phyloP scores from a whole-genome alignment of 2,113 vertebrate genomes.

The Corythoichthys intestinalis region DNA sequence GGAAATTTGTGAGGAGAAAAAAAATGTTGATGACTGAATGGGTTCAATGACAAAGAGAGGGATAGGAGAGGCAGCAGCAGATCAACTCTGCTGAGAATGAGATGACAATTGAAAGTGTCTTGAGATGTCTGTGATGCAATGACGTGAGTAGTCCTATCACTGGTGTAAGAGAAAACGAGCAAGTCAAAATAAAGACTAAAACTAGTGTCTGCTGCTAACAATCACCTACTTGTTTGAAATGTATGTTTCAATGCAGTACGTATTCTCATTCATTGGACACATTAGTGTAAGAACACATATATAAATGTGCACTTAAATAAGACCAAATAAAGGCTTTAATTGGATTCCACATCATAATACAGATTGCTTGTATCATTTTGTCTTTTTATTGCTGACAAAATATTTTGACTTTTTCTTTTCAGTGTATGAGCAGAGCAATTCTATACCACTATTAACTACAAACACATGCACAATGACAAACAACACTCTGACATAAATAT shows the following conservation, averaged over 20 bases:
- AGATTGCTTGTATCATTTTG: background rate
- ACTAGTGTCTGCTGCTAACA: slow-evolving; percentile 52
- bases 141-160: slow-evolving; percentile 38
- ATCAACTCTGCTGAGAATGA: slow-evolving; percentile 28
- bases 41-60: slow-evolving; percentile 5
- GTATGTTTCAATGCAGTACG: background rate
- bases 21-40: slow-evolving; percentile 13
- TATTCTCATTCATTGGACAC: background rate
- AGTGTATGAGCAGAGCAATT: background rate
- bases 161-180: slow-evolving; percentile 48
- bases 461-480: background rate
- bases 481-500: no score
- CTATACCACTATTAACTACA: background rate
- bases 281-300: background rate
- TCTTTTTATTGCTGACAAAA: background rate
- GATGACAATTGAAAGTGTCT: slow-evolving; percentile 11
- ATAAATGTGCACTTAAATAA: background rate
- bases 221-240: slow-evolving; percentile 22
- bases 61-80: slow-evolving; percentile 7
- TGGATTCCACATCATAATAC: background rate
- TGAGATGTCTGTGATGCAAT: slow-evolving; percentile 12
- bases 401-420: background rate
- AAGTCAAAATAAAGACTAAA: slow-evolving; percentile 54
- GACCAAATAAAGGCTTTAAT: background rate
- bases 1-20: slow-evolving; percentile 23